Conservation (phyloP, 2,888 invertebrate species). For the Andrena marginata region DNA sequence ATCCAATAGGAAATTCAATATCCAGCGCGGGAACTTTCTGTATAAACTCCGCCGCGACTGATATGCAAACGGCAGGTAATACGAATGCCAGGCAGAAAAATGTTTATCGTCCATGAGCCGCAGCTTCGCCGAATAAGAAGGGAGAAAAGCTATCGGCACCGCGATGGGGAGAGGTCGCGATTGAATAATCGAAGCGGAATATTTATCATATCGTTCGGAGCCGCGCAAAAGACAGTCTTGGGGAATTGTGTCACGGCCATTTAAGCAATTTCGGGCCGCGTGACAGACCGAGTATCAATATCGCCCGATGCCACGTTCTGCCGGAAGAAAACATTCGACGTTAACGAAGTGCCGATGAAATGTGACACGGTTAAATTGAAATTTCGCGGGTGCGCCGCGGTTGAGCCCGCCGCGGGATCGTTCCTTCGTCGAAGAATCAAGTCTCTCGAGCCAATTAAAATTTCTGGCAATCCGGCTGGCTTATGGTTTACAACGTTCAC, state of each 20-base stretch:
- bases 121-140: background rate
- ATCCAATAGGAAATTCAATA: background rate
- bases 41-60: background rate
- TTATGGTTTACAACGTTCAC: slow-evolving; percentile 27
- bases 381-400: background rate
- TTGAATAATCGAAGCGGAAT: slow-evolving; percentile 17
- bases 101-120: background rate
- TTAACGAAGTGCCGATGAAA: background rate
- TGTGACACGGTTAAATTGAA: slow-evolving; percentile 10
- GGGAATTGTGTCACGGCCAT: slow-evolving; percentile 16
- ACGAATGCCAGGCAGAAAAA: background rate
- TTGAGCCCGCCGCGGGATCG: slow-evolving; percentile 3
- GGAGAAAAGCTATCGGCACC: background rate
- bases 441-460: slow-evolving; percentile 24
- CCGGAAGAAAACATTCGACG: background rate
- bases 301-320: background rate
- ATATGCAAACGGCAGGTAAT: slow-evolving; percentile 10
- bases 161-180: background rate
- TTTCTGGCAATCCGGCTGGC: slow-evolving; percentile 19
- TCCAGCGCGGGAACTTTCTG: background rate
- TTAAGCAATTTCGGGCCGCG: slow-evolving; percentile 11
- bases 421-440: slow-evolving; percentile 26
- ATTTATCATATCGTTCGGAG: slow-evolving; percentile 15
- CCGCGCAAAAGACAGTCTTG: slow-evolving; percentile 1
- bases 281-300: background rate